Percentiles rank a stretch among this genome's conserved stretches.
Evolutionary conservation across 2,888 invertebrate genomes (phyloP).

Genomic region (Ectemnius continuus): DNA sequence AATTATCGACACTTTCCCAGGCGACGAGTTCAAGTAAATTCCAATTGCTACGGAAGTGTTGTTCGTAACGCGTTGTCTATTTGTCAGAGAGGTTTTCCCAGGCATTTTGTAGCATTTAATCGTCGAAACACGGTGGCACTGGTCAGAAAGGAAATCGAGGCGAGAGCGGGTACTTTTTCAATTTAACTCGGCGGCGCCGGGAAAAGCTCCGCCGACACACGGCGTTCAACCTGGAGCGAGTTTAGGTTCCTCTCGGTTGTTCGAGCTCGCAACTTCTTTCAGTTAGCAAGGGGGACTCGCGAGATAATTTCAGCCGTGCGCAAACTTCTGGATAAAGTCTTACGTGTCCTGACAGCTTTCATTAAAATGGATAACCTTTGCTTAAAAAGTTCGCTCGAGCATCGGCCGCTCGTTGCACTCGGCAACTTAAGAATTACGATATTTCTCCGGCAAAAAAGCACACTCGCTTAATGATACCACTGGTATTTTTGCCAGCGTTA

Average conservation of each 20-base stretch:
- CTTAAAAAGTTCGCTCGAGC: background rate
- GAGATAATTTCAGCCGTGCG: constrained; percentile 21
- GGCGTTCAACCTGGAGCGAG: background rate
- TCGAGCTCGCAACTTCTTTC: constrained; percentile 2
- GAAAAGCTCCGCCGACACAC: background rate
- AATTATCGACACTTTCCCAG: too few relatives aligned
- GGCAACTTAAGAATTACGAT: background rate
- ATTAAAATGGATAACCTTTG: constrained; percentile 24
- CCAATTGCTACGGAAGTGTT: too few relatives aligned
- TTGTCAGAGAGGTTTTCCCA: too few relatives aligned
- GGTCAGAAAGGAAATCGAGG: background rate
- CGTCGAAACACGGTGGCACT: too few relatives aligned
- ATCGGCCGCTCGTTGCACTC: background rate
- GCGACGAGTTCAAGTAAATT: too few relatives aligned
- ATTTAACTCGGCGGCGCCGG: background rate
- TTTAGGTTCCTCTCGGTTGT: background rate
- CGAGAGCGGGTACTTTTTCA: constrained; percentile 11
- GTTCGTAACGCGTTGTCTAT: too few relatives aligned
- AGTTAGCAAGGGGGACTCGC: background rate
- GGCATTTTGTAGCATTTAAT: too few relatives aligned
- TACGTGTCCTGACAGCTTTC: constrained; percentile 9
- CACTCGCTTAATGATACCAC: background rate
- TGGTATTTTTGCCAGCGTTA: too few relatives aligned
- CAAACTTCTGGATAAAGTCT: constrained; percentile 21
- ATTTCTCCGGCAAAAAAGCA: constrained; percentile 15